Evolutionary conservation across 2,797 vertebrate species (phyloP), one percentile per base, ranked within the genome.

Genomic region (Leuciscus waleckii): DNA sequence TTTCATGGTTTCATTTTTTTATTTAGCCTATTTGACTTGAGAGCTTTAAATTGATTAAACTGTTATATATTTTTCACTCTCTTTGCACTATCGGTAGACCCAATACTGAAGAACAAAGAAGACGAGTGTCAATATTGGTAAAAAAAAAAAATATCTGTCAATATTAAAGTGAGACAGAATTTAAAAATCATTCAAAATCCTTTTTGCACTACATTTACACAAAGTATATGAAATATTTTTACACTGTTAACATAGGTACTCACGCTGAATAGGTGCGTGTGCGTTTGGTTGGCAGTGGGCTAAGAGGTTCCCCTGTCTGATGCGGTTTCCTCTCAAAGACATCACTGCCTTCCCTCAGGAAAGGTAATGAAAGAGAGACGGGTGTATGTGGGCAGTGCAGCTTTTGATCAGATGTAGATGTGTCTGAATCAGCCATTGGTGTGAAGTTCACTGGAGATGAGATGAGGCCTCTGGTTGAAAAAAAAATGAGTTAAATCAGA

Each of bases 201-300:
- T 65, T 10, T 37, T 76, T 35, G n/a, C 19, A 76, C n/a, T 16
- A 39, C 21, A 7, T 79, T 46, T 46, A 73, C 51, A 73, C 37
- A 16, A 69, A 26, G 5, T 43, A 13, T 41, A 26, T 23, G 11
- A 41, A 1, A 29, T 23, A n/a, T 19, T 54, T 69, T 2, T 56
- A 16, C 63, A 32, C 8, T 17, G 29, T 51, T 21, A 49, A 14
- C 69, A 26, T 0, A 6, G 1, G 17, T 86, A 97, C 98, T 98
- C 95, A 99, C 98, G 98, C 98, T 0, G 98, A 99, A 90, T 98
- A 99, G 1, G 98, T 99, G 89, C 98, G 96, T 87, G 97, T 99
- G 90, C 98, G 97, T 85, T 99, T 99, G 90, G 98, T 99, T 88
- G 98, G 98, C 89, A 99, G 96, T 0, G 98, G 98, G 88, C 97